Base-by-base conservation (phyloP, 1,140 invertebrate genomes). In the Drosophila dunni region DNA sequence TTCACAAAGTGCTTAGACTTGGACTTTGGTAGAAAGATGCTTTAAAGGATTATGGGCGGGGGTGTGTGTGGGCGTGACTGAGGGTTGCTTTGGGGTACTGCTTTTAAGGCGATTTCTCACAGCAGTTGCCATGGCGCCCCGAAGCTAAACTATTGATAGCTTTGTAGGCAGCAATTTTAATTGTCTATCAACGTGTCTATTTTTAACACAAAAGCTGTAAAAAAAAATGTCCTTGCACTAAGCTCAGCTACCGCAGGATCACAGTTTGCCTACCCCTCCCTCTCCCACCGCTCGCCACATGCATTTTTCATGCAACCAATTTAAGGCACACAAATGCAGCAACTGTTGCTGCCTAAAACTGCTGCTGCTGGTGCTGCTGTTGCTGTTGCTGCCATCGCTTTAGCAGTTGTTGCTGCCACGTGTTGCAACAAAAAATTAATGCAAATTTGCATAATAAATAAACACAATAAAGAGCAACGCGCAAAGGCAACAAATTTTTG, bases 391-490 rank as follows among this genome's bases (percentile, higher is more conserved):
- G 65, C 58, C 10, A 45, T 36, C 24, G 36, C 29, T 44, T 24
- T 38, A 54, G 33, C 36, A 54, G 40, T 13, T 46, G 50, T 10
- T 42, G n/a, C 24, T 50, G 34, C 78, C 83, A 88, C 83, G 73
- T 88, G 83, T 89, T 76, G 76, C 76, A 79, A 65, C 75, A 56
- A 75, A 69, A 29, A 89, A 83, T 89, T 89, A 89, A 89, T 89
- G 73, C 63, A 78, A 80, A 89, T 89, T 89, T 89, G 68, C 84
- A 80, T 89, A 88, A 83, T 88, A 89, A 89, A 86, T 78, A 88
- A 82, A 86, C 76, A 83, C 66, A 88, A 88, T 88, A 83, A 83
- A 71, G 51, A 62, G 68, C 57, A 51, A 42, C 56, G 62, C 42
- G 61, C 51, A 67, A 44, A 48, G 11, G 40, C 57, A 60, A 62